Conservation (phyloP, 2,888 invertebrate genomes). For the Nemoura dubitans region DNA sequence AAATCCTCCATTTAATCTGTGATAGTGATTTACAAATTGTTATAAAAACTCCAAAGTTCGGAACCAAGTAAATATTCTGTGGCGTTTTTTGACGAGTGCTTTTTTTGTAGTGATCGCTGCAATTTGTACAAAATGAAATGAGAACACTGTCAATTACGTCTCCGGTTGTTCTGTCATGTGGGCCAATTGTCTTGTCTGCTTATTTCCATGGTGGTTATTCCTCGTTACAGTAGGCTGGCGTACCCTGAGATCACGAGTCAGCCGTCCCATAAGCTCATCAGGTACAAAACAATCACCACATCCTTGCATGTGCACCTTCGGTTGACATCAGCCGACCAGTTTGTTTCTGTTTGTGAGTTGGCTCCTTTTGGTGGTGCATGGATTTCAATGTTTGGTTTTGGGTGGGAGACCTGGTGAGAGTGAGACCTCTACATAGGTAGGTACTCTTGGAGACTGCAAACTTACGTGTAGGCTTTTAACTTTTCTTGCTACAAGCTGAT, state of each 20-base stretch:
- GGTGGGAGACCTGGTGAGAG: too few relatives aligned
- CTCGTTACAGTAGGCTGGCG: slow-evolving; percentile 50
- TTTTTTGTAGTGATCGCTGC: background rate
- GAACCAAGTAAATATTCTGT: too few relatives aligned
- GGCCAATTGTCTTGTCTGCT: slow-evolving; percentile 47
- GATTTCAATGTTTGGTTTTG: background rate
- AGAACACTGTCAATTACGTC: slow-evolving; percentile 52
- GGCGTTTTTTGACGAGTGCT: background rate
- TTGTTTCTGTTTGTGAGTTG: background rate
- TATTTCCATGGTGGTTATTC: slow-evolving; percentile 59
- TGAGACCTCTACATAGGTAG: too few relatives aligned
- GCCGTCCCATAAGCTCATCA: slow-evolving; percentile 61
- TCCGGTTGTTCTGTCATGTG: background rate
- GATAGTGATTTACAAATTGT: too few relatives aligned
- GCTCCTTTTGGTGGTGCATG: background rate
- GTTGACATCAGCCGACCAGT: background rate
- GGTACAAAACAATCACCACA: slow-evolving; percentile 57
- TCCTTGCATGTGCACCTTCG: background rate
- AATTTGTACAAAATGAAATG: slow-evolving; percentile 45
- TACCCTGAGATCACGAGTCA: slow-evolving; percentile 55
- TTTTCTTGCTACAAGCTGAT: too few relatives aligned
- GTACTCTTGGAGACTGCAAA: too few relatives aligned
- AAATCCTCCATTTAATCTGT: too few relatives aligned
- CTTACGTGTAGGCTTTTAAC: too few relatives aligned
- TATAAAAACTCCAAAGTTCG: too few relatives aligned